phyloP scores from a whole-genome alignment of 2,888 invertebrate genomes.

The Octodonta nipae region DNA sequence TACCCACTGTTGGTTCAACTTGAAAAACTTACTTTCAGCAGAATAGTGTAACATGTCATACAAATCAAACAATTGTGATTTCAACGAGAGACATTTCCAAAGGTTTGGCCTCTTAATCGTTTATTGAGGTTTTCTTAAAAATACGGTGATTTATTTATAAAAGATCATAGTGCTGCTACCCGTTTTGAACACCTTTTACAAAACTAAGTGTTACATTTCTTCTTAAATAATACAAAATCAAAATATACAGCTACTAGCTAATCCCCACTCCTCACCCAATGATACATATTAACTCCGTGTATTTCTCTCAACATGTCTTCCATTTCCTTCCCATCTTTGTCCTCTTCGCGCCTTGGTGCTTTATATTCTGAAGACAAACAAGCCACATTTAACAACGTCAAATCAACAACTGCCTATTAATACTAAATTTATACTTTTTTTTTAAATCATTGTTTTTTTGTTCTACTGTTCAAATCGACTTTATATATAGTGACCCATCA shows the following conservation, averaged over 20 bases:
- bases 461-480: conserved; percentile 3
- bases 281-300: conserved; percentile 50
- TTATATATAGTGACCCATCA: conserved; percentile 49
- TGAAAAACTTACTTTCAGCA: too few relatives aligned
- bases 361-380: conserved; percentile 35
- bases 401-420: conserved; percentile 5
- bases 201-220: too few relatives aligned
- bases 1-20: too few relatives aligned
- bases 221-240: conserved; percentile 1
- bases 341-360: conserved; percentile 33
- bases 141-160: too few relatives aligned
- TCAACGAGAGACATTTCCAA: too few relatives aligned
- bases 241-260: conserved; percentile 2
- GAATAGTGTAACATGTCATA: too few relatives aligned
- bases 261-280: conserved; percentile 34
- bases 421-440: conserved; percentile 3
- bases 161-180: too few relatives aligned
- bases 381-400: conserved; percentile 8
- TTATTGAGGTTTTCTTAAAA: too few relatives aligned
- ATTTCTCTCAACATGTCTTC: conserved; percentile 50
- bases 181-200: too few relatives aligned
- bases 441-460: conserved; percentile 3
- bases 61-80: too few relatives aligned
- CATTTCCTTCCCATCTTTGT: conserved; percentile 15
- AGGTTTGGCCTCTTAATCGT: too few relatives aligned